These are phyloP conservation scores for Saguinus imperator DNA, from an alignment of 2,113 vertebrate genomes.

Conservation along the genomic window DNA sequence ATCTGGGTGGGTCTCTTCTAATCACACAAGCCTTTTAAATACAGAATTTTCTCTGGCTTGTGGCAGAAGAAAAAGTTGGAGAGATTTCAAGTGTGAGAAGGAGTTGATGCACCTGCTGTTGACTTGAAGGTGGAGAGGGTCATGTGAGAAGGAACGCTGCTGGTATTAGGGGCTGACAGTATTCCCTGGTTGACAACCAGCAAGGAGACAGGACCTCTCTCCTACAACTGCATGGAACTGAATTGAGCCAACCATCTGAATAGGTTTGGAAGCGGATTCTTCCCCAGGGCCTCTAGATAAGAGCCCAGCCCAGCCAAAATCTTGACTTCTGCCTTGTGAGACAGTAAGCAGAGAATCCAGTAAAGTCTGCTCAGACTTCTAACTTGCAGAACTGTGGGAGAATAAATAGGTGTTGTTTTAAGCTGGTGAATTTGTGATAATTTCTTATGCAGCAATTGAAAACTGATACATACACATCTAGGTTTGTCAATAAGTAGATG, in stretches of 20 bases:
- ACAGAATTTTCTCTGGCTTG: not conserved
- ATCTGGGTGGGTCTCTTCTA: not conserved
- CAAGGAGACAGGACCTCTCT: not conserved
- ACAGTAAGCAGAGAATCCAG: not conserved
- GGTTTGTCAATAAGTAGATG: not conserved
- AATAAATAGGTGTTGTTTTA: not conserved
- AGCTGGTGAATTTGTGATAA: not conserved
- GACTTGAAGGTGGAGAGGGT: not conserved
- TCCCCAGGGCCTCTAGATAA: not conserved
- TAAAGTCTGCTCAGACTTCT: not conserved
- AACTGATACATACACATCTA: not conserved
- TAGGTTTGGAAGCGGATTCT: not conserved
- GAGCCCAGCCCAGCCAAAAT: not conserved
- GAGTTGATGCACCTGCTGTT: fast-evolving
- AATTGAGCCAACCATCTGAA: not conserved
- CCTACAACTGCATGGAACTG: not conserved
- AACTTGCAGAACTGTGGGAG: not conserved
- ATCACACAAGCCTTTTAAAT: not conserved
- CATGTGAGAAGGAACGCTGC: fast-evolving
- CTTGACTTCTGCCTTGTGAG: not conserved
- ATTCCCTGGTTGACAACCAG: not conserved
- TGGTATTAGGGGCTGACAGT: not conserved
- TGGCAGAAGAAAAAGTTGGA: not conserved
- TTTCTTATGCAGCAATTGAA: not conserved
- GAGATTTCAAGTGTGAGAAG: not conserved